Evolutionary conservation across 2,113 vertebrate species (phyloP), one percentile per base, ranked within the genome.

Genomic region (Ptychochromis oligacanthus): DNA sequence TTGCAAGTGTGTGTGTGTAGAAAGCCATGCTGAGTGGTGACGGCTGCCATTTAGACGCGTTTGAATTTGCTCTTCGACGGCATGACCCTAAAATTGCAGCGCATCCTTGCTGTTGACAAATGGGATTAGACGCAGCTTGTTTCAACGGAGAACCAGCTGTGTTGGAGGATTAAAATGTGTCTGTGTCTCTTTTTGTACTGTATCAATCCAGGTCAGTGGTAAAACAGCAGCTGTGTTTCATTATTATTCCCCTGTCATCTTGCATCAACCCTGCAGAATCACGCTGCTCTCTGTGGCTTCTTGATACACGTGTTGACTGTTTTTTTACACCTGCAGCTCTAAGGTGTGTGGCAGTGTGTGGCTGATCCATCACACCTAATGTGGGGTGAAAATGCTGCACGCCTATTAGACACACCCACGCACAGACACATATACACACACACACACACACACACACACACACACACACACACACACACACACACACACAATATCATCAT

Each of bases 51-150:
- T 77, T 79, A 15, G 43, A 13, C 13, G 72, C 38, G 80, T 88
- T 75, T 86, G 80, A 81, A 79, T 10, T 40, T 67, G 67, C 61
- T 49, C 65, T 70, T 62, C 14, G 24, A 64, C 10, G 43, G 56
- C 40, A 4, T 9, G 83, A 90, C 92, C 90, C 88, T 15, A 62
- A 55, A 88, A 90, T 81, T 54, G 6, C 18, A 82, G 77, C 4
- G 28, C 22, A 85, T 83, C 80, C 72, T 36, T n/a, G 80, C 84
- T 61, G 91, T 89, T 89, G 91, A 93, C 88, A 81, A 91, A 93
- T 81, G 65, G 83, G 91, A 93, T 92, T 77, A 93, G 91, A 90
- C 82, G 38, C 34, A 55, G 8, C 17, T 5, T 34, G 77, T 88
- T 88, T 79, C 54, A 20, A 75, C 61, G 4, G 64, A 77, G 64